phyloP scores from a whole-genome alignment of 2,888 invertebrate species.

The Eudemis profundana region DNA sequence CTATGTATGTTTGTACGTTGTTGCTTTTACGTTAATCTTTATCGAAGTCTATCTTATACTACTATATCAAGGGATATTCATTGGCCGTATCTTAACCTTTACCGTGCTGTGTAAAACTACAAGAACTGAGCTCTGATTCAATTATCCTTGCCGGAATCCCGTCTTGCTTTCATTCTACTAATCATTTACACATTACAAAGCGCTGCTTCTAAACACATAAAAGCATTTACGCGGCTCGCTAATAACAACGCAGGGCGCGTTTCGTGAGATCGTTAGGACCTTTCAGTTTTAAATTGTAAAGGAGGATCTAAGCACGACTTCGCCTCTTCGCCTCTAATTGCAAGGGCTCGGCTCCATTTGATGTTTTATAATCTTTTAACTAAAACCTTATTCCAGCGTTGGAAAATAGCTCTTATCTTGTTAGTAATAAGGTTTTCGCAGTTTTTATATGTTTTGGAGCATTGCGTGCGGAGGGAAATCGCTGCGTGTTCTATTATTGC shows the following conservation, averaged over 20 bases:
- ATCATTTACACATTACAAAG: background rate
- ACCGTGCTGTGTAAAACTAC: no score
- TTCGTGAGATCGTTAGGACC: conserved; percentile 19
- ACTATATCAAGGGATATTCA: no score
- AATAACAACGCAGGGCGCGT: conserved; percentile 14
- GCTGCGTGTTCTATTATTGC: conserved; percentile 50
- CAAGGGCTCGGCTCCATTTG: conserved; percentile 22
- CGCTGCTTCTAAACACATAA: conserved; percentile 17
- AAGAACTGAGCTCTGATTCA: no score
- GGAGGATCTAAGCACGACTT: conserved; percentile 40
- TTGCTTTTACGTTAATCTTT: no score
- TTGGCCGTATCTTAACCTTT: no score
- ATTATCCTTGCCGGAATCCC: no score
- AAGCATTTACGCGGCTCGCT: conserved; percentile 24
- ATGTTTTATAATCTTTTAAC: conserved; percentile 5
- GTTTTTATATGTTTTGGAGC: background rate
- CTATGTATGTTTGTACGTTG: no score
- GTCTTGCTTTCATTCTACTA: background rate
- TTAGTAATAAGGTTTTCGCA: conserved; percentile 4
- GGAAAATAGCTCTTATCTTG: background rate
- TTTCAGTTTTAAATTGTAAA: conserved; percentile 32
- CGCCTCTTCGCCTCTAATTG: conserved; percentile 14
- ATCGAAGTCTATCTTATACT: no score
- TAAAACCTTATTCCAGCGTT: background rate
- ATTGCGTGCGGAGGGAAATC: conserved; percentile 16